Evolutionary conservation across 2,113 vertebrate genomes (phyloP).

Genomic region (Thymallus thymallus): DNA sequence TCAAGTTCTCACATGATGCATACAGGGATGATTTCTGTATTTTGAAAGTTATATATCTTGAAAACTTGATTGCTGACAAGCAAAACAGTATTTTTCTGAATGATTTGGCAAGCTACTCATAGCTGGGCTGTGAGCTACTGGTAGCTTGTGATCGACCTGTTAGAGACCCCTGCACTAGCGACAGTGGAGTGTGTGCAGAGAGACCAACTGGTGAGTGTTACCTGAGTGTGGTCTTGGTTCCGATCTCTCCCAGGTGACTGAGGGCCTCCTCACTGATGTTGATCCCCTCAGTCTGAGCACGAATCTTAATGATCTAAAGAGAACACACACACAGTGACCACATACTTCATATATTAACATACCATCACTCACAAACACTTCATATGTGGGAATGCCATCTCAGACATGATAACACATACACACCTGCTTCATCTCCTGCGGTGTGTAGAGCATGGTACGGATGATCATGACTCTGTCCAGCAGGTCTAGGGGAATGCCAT

Average conservation of each 20-base stretch:
- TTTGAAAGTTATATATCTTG: slow-evolving; percentile 46
- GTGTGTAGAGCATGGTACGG: slow-evolving; percentile 93
- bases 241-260: slow-evolving; percentile 90
- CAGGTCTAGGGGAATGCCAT: slow-evolving; percentile 92
- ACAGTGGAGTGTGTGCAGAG: not conserved
- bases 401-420: slow-evolving; percentile 24
- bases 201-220: slow-evolving; percentile 50
- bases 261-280: slow-evolving; percentile 91
- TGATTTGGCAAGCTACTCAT: no score
- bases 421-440: slow-evolving; percentile 98
- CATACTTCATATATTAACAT: not conserved
- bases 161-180: not conserved
- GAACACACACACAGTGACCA: not conserved
- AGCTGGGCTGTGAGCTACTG: no score
- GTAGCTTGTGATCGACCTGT: slow-evolving; percentile 93
- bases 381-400: no score
- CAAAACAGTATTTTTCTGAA: slow-evolving; percentile 78
- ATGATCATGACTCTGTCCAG: slow-evolving; percentile 97
- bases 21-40: slow-evolving; percentile 49
- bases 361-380: not conserved
- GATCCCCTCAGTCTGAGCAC: slow-evolving; percentile 95
- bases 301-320: slow-evolving; percentile 93
- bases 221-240: slow-evolving; percentile 95
- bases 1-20: no score
- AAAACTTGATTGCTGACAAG: no score